These are phyloP conservation scores for Drosophila ohnishii DNA, from an alignment of 1,140 invertebrate species.

Conservation along the genomic window DNA sequence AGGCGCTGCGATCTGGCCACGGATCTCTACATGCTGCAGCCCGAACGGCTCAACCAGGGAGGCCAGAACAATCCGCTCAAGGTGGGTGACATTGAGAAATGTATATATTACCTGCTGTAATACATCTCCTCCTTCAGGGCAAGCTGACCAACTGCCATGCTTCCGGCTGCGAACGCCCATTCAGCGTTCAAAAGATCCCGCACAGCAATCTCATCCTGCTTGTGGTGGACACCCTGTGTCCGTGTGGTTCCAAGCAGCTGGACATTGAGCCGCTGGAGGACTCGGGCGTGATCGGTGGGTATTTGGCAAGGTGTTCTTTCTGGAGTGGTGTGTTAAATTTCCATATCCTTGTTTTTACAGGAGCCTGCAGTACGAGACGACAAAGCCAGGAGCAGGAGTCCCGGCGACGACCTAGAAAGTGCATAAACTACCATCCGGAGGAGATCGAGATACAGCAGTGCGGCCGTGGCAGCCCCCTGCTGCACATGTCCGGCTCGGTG, in stretches of 20 bases:
- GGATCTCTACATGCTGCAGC: conserved; percentile 93
- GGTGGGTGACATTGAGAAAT: conserved; percentile 31
- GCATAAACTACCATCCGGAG: conserved; percentile 94
- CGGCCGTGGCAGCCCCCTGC: conserved; percentile 83
- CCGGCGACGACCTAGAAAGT: conserved; percentile 89
- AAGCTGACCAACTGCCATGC: conserved; percentile 95
- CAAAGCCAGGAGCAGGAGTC: conserved; percentile 85
- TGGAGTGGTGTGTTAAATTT: neutral
- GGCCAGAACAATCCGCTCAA: conserved; percentile 88
- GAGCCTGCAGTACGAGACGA: conserved; percentile 84
- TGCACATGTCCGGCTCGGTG: conserved; percentile 60
- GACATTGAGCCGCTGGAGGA: conserved; percentile 91
- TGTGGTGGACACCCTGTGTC: conserved; percentile 94
- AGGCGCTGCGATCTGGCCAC: conserved; percentile 93
- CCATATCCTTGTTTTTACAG: conserved; percentile 12
- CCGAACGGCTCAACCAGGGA: conserved; percentile 90
- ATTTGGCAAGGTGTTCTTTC: neutral
- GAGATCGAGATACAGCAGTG: conserved; percentile 90
- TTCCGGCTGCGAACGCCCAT: conserved; percentile 94
- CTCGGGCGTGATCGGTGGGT: conserved; percentile 75
- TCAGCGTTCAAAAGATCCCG: conserved; percentile 96
- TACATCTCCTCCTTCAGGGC: conserved; percentile 85
- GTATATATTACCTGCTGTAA: neutral
- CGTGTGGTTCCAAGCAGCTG: conserved; percentile 92
- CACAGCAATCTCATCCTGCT: conserved; percentile 95